phyloP scores from a whole-genome alignment of 1,140 invertebrate genomes.

The Ephestia elutella region DNA sequence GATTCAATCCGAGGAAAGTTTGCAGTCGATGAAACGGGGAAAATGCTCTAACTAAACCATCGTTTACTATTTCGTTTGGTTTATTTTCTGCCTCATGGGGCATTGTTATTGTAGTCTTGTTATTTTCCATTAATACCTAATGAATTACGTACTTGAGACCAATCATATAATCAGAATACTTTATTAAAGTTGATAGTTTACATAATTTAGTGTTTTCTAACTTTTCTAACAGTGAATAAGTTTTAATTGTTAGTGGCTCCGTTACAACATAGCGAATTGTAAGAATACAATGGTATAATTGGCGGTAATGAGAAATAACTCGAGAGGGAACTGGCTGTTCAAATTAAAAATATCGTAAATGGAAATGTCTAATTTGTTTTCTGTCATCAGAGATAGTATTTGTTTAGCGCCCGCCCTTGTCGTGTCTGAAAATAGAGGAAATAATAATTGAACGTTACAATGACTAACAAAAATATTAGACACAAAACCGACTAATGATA shows the following conservation, averaged over 20 bases:
- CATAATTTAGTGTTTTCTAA: too few relatives aligned
- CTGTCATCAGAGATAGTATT: slow-evolving; percentile 26
- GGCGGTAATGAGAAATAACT: slow-evolving; percentile 1
- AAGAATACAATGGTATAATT: slow-evolving; percentile 12
- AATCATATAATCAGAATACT: too few relatives aligned
- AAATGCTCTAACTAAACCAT: slow-evolving; percentile 32
- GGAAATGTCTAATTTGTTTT: slow-evolving; percentile 17
- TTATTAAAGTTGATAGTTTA: too few relatives aligned
- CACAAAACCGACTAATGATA: too few relatives aligned
- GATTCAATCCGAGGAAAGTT: slow-evolving; percentile 30
- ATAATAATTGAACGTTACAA: neutral
- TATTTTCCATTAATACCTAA: too few relatives aligned
- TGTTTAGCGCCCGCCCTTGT: slow-evolving; percentile 26
- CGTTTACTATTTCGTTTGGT: slow-evolving; percentile 45
- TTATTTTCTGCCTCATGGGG: slow-evolving; percentile 27
- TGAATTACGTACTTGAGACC: too few relatives aligned
- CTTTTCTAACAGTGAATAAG: neutral
- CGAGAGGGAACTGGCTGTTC: neutral
- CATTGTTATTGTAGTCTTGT: neutral
- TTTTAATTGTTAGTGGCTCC: neutral
- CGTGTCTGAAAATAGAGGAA: slow-evolving; percentile 21
- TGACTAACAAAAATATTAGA: too few relatives aligned
- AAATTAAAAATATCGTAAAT: slow-evolving; percentile 23
- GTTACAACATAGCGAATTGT: slow-evolving; percentile 6
- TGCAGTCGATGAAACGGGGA: slow-evolving; percentile 26